Percentiles rank a stretch among this genome's conserved stretches.
Evolutionary conservation across 2,797 vertebrate genomes (phyloP).

Genomic region (Decapterus maruadsi): DNA sequence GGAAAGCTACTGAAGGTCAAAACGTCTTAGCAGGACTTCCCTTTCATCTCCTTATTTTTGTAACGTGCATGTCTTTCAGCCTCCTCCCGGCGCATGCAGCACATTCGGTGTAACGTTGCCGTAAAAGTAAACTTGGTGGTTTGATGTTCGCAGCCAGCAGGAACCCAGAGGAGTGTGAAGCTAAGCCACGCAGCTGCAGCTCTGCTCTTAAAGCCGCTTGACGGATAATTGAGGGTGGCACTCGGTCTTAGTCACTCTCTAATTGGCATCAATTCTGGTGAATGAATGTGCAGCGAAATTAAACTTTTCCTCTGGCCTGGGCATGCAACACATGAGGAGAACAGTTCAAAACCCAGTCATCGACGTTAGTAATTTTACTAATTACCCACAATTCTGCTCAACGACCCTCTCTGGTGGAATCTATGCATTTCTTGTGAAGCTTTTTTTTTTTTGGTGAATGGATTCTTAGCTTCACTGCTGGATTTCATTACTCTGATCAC

Average conservation of each 20-base stretch:
- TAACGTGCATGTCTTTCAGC: neutral
- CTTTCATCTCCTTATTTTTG: constrained; percentile 16
- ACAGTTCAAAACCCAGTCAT: constrained; percentile 7
- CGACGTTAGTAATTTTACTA: neutral
- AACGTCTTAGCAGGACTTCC: neutral
- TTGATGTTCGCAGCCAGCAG: constrained; percentile 3
- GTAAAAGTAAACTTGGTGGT: constrained; percentile 10
- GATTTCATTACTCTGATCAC: constrained; percentile 1
- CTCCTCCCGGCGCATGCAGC: neutral
- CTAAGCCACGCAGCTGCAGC: constrained; percentile 3
- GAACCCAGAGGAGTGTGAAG: neutral
- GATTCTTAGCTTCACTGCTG: neutral
- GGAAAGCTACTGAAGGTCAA: constrained; percentile 1
- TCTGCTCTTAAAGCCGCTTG: constrained; percentile 4
- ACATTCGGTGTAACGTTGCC: neutral
- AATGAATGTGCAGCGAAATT: neutral
- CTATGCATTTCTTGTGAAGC: neutral
- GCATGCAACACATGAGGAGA: neutral
- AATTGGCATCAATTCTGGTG: constrained; percentile 2
- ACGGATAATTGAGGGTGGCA: constrained; percentile 17
- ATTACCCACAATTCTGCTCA: neutral
- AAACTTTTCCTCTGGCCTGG: constrained; percentile 9
- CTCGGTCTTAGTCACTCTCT: constrained; percentile 22
- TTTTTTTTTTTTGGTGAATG: neutral
- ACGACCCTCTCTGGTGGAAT: neutral